These are phyloP conservation scores for Geothlypis trichas DNA, from an alignment of 2,113 vertebrate species.

Conservation along the genomic window DNA sequence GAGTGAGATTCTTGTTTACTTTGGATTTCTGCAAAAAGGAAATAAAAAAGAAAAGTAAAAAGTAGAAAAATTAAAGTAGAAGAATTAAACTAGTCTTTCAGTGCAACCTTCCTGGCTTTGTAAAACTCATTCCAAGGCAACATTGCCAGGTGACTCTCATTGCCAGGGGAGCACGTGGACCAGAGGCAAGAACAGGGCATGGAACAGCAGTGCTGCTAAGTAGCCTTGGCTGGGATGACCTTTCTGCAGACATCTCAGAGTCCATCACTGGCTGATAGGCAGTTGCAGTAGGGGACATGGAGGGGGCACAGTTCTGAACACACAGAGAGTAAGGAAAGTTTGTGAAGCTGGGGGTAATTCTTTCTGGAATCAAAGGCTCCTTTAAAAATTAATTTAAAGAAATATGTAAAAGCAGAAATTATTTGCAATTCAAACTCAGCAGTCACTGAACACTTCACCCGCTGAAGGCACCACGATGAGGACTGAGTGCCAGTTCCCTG, in stretches of 20 bases:
- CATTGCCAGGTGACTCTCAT: background rate
- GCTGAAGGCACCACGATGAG: background rate
- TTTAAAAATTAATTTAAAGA: background rate
- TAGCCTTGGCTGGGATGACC: background rate
- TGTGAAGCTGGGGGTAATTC: background rate
- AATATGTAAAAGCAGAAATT: background rate
- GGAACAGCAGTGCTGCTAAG: background rate
- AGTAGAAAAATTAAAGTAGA: background rate
- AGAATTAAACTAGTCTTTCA: background rate
- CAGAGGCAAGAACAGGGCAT: background rate
- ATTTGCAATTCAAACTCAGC: background rate
- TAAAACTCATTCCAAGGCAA: background rate
- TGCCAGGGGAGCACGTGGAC: background rate
- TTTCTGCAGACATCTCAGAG: background rate
- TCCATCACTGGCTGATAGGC: too few relatives aligned
- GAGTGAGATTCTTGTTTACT: background rate
- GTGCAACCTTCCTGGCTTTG: background rate
- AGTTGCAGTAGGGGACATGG: rapidly evolving
- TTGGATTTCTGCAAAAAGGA: background rate
- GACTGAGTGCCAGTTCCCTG: background rate
- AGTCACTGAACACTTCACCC: background rate
- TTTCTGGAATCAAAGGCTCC: background rate
- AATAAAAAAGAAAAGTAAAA: too few relatives aligned
- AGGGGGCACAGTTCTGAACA: background rate
- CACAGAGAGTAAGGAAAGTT: background rate